Evolutionary conservation across 2,888 invertebrate species (phyloP).

Genomic region (Habrosyne pyritoides): DNA sequence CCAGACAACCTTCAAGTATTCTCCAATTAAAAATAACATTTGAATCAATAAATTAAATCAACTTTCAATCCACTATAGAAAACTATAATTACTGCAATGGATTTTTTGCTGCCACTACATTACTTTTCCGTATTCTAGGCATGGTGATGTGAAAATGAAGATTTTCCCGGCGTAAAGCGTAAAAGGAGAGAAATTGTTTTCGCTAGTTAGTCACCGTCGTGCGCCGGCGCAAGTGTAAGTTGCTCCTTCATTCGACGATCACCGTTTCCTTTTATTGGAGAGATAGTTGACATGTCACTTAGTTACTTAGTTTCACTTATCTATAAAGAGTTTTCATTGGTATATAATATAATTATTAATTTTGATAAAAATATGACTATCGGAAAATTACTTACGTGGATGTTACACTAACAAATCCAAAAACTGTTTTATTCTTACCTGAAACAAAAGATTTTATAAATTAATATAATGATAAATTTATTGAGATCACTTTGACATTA

Average conservation of each 20-base stretch:
- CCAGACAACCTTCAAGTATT: neutral
- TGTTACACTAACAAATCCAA: too few species aligned
- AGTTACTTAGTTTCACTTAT: conserved; percentile 4
- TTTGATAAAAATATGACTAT: too few species aligned
- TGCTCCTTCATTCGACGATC: neutral
- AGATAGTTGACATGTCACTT: conserved; percentile 5
- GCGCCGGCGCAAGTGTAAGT: conserved; percentile 5
- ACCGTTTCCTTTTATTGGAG: conserved; percentile 21
- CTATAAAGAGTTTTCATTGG: neutral
- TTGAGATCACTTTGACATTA: neutral
- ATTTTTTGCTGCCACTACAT: neutral
- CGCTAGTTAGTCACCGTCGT: conserved; percentile 4
- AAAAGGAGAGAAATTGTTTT: conserved; percentile 31
- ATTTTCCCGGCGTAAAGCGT: conserved; percentile 23
- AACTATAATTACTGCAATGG: neutral
- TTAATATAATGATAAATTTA: conserved; percentile 25
- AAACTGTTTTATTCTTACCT: conserved; percentile 33
- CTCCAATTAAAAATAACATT: conserved; percentile 3
- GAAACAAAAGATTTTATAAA: conserved; percentile 29
- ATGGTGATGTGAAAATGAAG: conserved; percentile 20
- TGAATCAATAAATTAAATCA: neutral
- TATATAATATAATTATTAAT: too few species aligned
- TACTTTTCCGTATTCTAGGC: conserved; percentile 2
- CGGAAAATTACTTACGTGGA: too few species aligned
- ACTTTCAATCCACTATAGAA: neutral